Evolutionary conservation across 2,888 invertebrate genomes (phyloP), one percentile per base, ranked within the genome.

Genomic region (Orthosia cruda): DNA sequence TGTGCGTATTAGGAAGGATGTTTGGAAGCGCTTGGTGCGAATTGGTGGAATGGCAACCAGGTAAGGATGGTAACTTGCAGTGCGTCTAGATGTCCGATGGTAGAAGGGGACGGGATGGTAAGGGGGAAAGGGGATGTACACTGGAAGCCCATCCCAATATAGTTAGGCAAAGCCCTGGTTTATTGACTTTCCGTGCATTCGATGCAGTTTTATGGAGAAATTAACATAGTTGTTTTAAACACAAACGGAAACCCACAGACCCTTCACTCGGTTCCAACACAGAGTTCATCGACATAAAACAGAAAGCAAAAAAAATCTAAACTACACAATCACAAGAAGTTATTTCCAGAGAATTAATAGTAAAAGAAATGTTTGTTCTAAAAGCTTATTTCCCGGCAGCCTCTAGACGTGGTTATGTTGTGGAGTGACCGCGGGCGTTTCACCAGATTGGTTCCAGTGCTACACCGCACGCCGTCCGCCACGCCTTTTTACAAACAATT

Each of bases 401-500:
- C n/a, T 40, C 20, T 62, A 52, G 78, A 47, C 52, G 50, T n/a
- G 62, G 57, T 32, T 32, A 7, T 32, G 32, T 32, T 32, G 32
- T 5, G 32, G 32, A 32, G 32, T 70, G 75, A 62, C 85, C 74
- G 61, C 85, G 59, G 71, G 73, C 85, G 74, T 68, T 82, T 71
- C 62, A 70, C 49, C 71, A 84, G 83, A 84, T 84, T 85, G 83
- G 72, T 32, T 32, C 32, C 32, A 32, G 32, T 32, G 32, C 71
- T 75, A 61, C 59, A 81, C 81, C 65, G 67, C 83, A 65, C 47
- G n/a, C 61, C 59, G 45, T 40, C 66, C 62, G 52, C 66, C 62
- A 63, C 74, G 81, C 59, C 70, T 69, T 81, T 75, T 75, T 75
- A 69, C 63, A 81, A 81, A 77, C 74, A 81, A 75, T 81, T 81